Conservation (phyloP, 2,797 vertebrate species). For the Anomalospiza imberbis region DNA sequence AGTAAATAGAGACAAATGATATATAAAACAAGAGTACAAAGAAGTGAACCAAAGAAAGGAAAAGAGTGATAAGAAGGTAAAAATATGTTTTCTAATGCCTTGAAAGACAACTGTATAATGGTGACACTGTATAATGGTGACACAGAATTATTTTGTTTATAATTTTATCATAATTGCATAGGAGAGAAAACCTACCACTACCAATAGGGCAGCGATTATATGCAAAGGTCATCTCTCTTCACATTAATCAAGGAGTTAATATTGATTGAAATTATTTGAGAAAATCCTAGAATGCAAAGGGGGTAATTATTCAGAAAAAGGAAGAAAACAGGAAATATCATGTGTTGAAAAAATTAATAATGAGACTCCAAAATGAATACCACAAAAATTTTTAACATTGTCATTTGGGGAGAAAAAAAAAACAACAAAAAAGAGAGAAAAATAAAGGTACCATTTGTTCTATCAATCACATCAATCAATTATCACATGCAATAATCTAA, state of each 20-base stretch:
- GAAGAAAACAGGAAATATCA: background rate
- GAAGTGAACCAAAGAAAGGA: background rate
- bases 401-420: background rate
- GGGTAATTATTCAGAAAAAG: background rate
- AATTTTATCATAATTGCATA: background rate
- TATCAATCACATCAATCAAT: too few species aligned
- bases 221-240: constrained; percentile 35
- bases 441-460: background rate
- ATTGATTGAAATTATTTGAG: background rate
- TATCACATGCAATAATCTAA: background rate
- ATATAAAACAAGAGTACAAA: background rate
- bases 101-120: background rate
- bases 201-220: background rate
- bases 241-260: constrained; percentile 20
- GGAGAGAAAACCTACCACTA: background rate
- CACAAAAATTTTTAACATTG: background rate
- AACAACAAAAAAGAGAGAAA: background rate
- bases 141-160: background rate
- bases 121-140: background rate
- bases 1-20: background rate
- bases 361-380: background rate
- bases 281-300: background rate
- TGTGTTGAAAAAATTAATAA: background rate
- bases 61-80: background rate
- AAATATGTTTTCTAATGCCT: background rate